phyloP scores from a whole-genome alignment of 1,140 invertebrate genomes.

The Lamellibrachia luymesi region DNA sequence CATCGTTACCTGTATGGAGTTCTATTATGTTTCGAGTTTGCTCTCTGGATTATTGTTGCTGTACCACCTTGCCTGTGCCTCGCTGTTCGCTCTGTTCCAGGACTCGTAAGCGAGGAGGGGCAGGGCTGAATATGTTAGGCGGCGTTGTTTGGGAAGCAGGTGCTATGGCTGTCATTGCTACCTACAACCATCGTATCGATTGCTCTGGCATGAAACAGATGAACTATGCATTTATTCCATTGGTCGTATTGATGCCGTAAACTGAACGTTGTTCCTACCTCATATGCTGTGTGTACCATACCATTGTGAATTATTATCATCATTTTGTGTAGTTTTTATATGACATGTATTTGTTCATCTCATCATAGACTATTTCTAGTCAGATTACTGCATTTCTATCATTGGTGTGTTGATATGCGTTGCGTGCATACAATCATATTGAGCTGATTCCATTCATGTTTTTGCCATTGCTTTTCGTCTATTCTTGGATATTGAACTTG shows the following conservation, averaged over 20 bases:
- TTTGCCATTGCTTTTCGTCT: neutral
- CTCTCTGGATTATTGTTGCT: neutral
- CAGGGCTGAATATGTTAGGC: neutral
- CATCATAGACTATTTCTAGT: neutral
- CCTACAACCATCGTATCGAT: neutral
- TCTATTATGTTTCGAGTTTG: neutral
- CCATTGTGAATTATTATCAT: neutral
- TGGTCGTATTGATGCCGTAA: neutral
- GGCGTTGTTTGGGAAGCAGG: neutral
- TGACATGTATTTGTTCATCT: neutral
- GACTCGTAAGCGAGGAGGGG: neutral
- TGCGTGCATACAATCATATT: neutral
- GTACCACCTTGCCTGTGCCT: neutral
- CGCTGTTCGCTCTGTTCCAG: neutral
- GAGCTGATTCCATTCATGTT: neutral
- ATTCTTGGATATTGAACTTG: neutral
- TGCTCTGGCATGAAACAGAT: neutral
- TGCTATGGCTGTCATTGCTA: neutral
- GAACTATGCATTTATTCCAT: slow-evolving; percentile 1
- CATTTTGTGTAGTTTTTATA: neutral
- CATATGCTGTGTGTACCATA: neutral
- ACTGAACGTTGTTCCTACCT: neutral
- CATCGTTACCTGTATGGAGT: neutral
- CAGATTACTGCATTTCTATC: neutral
- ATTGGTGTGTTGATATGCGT: neutral